These are phyloP conservation scores for Parnassius glacialis DNA, from an alignment of 2,888 invertebrate species.

Conservation along the genomic window DNA sequence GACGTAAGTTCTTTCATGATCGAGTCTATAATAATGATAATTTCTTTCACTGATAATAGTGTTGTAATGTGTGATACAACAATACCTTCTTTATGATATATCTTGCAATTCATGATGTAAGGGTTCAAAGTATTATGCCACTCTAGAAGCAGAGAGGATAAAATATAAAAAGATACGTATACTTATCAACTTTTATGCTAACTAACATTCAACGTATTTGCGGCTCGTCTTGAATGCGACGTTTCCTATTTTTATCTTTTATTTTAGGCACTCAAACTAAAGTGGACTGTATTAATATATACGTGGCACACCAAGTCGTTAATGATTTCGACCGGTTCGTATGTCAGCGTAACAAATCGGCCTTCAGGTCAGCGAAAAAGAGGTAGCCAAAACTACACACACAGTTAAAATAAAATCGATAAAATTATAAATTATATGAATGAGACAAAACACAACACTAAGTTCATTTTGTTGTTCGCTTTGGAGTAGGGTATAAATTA, in stretches of 20 bases:
- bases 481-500: too few relatives aligned
- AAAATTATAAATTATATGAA: too few relatives aligned
- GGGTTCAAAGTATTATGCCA: too few relatives aligned
- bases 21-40: background rate
- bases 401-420: background rate
- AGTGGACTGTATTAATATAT: slow-evolving; percentile 4
- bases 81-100: too few relatives aligned
- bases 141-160: too few relatives aligned
- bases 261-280: background rate
- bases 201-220: too few relatives aligned
- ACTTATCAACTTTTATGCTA: too few relatives aligned
- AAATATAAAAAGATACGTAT: too few relatives aligned
- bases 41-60: background rate
- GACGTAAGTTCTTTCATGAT: slow-evolving; percentile 25
- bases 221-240: background rate
- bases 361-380: slow-evolving; percentile 19
- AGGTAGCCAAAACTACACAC: slow-evolving; percentile 4
- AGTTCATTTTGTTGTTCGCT: too few relatives aligned
- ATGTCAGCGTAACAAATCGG: slow-evolving; percentile 11
- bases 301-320: slow-evolving; percentile 11
- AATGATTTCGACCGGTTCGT: slow-evolving; percentile 16
- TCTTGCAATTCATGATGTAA: too few relatives aligned
- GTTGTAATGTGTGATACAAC: too few relatives aligned
- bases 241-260: background rate
- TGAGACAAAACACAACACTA: too few relatives aligned